These are phyloP conservation scores for Clepsis dumicolana DNA, from an alignment of 2,888 invertebrate species.

Conservation along the genomic window DNA sequence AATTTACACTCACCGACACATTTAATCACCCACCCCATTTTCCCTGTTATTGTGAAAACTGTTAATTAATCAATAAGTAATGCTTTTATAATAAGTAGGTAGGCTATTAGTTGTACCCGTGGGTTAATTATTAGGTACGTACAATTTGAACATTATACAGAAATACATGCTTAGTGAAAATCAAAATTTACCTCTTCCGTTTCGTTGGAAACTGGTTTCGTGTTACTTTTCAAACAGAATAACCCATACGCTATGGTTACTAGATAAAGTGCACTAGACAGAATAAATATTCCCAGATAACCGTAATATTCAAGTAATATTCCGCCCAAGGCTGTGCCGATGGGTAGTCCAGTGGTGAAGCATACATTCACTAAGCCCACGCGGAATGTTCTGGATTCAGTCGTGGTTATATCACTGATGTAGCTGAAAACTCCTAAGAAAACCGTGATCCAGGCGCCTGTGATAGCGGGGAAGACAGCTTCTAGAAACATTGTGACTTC, in stretches of 20 bases:
- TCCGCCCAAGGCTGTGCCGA: constrained; percentile 85
- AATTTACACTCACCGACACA: too few relatives aligned
- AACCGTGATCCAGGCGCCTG: constrained; percentile 84
- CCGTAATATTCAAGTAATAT: constrained; percentile 75
- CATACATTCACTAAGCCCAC: constrained; percentile 87
- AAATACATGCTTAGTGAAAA: background rate
- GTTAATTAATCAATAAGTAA: too few relatives aligned
- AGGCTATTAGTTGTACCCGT: too few relatives aligned
- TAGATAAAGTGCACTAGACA: constrained; percentile 68
- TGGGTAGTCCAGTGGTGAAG: constrained; percentile 84
- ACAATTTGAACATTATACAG: too few relatives aligned
- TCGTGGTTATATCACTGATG: constrained; percentile 85
- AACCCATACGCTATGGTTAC: constrained; percentile 73
- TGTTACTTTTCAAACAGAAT: constrained; percentile 65
- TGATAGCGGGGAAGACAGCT: constrained; percentile 80
- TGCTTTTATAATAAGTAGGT: too few relatives aligned
- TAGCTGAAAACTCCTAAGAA: constrained; percentile 87
- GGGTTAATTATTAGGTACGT: too few relatives aligned
- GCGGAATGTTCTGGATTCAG: constrained; percentile 84
- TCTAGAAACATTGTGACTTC: constrained; percentile 84
- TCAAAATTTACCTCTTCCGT: constrained; percentile 59
- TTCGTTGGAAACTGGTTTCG: constrained; percentile 58
- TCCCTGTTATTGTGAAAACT: too few relatives aligned
- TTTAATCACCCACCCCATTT: too few relatives aligned
- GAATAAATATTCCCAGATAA: constrained; percentile 76